Base-by-base conservation (phyloP, 2,888 invertebrate species). In the Agapetus fuscipes region DNA sequence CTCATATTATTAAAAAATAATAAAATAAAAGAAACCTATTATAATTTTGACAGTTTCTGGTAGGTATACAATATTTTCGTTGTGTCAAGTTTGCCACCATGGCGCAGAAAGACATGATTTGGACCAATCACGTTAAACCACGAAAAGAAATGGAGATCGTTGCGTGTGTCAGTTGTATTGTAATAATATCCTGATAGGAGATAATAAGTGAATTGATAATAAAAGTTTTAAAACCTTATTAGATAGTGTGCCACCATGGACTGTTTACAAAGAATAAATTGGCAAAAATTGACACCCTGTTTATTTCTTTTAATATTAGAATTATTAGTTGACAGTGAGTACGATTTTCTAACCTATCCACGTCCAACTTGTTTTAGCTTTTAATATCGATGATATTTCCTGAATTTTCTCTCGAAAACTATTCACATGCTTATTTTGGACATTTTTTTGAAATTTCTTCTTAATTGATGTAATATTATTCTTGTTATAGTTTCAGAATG, bases 401-500 rank as follows among this genome's bases (percentile, higher is more conserved):
- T n/a, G n/a, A n/a, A n/a, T n/a, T n/a, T n/a, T n/a, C n/a, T n/a
- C n/a, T n/a, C n/a, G n/a, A n/a, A n/a, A n/a, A n/a, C n/a, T n/a
- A n/a, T n/a, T n/a, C n/a, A n/a, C n/a, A n/a, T n/a, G n/a, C n/a
- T n/a, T n/a, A n/a, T n/a, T n/a, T n/a, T n/a, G n/a, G n/a, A n/a
- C n/a, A n/a, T n/a, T n/a, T n/a, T n/a, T n/a, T n/a, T n/a, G n/a
- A n/a, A n/a, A n/a, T n/a, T n/a, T n/a, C n/a, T n/a, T n/a, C n/a
- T n/a, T n/a, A n/a, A n/a, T n/a, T n/a, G n/a, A n/a, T n/a, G n/a
- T n/a, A n/a, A n/a, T n/a, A n/a, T n/a, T n/a, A n/a, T n/a, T n/a
- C n/a, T n/a, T n/a, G n/a, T n/a, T n/a, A n/a, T 52, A 85, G 86
- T 81, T 60, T 76, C 81, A 57, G 79, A 83, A 54, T 73, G 78